A percentile compares a stretch with the other conserved stretches of the same genome.
These are phyloP conservation scores for Leptodirus hochenwartii DNA, from an alignment of 2,888 invertebrate species.

Conservation along the genomic window DNA sequence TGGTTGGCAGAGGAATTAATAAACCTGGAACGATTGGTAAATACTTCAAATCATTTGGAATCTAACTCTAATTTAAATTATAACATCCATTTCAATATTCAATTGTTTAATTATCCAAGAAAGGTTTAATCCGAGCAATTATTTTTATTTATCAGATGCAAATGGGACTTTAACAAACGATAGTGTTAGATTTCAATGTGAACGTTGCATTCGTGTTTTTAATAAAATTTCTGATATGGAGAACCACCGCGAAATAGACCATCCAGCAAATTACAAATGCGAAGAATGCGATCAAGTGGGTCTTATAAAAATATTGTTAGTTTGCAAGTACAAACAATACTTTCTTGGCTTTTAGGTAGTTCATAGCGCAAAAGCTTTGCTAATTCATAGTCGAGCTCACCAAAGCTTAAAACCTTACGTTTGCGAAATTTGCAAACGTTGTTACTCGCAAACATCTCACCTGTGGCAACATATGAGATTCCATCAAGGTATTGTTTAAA, in stretches of 20 bases:
- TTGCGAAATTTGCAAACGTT: constrained; percentile 42
- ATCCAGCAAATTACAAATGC: constrained; percentile 25
- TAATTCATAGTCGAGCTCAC: constrained; percentile 26
- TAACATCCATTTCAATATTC: too few species aligned
- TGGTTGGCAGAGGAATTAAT: constrained; percentile 5
- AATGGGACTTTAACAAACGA: too few species aligned
- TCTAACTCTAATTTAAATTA: too few species aligned
- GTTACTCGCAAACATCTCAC: constrained; percentile 42
- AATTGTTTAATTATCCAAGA: too few species aligned
- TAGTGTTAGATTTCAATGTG: too few species aligned
- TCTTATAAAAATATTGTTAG: neutral
- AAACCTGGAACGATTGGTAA: constrained; percentile 8
- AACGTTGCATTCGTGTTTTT: constrained; percentile 23
- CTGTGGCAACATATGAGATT: constrained; percentile 47
- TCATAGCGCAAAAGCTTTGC: constrained; percentile 25
- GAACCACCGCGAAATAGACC: constrained; percentile 23
- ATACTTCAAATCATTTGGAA: constrained; percentile 17
- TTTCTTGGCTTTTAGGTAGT: constrained; percentile 18
- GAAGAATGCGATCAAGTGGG: constrained; percentile 27
- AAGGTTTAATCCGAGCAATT: too few species aligned
- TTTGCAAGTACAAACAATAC: constrained; percentile 3
- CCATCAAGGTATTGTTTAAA: constrained; percentile 34
- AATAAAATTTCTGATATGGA: constrained; percentile 21
- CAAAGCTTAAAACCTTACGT: constrained; percentile 31
- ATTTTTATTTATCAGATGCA: too few species aligned